These are phyloP conservation scores for Embidobia sp. DNA, from an alignment of 2,888 invertebrate genomes.

Conservation along the genomic window DNA sequence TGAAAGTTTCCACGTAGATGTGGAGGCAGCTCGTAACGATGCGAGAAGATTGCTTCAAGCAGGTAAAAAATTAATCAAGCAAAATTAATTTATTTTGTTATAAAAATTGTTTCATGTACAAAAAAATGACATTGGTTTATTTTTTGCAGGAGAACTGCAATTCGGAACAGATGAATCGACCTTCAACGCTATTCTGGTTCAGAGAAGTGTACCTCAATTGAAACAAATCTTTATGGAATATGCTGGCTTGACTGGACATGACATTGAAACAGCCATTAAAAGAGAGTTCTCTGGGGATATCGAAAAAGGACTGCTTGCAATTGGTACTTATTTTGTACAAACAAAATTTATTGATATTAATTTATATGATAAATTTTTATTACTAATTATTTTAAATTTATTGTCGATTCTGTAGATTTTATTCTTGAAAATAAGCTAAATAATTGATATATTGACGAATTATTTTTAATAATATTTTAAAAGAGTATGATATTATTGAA, in stretches of 20 bases:
- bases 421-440: too few species aligned
- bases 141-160: conserved; percentile 24
- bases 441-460: too few species aligned
- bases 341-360: too few species aligned
- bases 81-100: not conserved
- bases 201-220: conserved; percentile 94
- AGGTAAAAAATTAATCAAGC: conserved; percentile 82
- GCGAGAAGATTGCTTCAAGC: conserved; percentile 91
- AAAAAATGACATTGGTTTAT: not conserved
- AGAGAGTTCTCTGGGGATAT: conserved; percentile 94
- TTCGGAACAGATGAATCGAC: conserved; percentile 93
- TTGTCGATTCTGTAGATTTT: too few species aligned
- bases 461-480: too few species aligned
- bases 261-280: conserved; percentile 92
- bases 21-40: conserved; percentile 88
- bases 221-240: conserved; percentile 93
- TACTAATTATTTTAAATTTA: conserved; percentile 1
- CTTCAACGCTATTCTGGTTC: conserved; percentile 92
- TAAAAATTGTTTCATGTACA: not conserved
- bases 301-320: conserved; percentile 92
- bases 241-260: conserved; percentile 90
- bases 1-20: conserved; percentile 90
- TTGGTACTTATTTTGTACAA: conserved; percentile 84
- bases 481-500: too few species aligned
- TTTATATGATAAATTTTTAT: not conserved